phyloP scores from a whole-genome alignment of 2,888 invertebrate species.

The Leptopterna dolabrata region DNA sequence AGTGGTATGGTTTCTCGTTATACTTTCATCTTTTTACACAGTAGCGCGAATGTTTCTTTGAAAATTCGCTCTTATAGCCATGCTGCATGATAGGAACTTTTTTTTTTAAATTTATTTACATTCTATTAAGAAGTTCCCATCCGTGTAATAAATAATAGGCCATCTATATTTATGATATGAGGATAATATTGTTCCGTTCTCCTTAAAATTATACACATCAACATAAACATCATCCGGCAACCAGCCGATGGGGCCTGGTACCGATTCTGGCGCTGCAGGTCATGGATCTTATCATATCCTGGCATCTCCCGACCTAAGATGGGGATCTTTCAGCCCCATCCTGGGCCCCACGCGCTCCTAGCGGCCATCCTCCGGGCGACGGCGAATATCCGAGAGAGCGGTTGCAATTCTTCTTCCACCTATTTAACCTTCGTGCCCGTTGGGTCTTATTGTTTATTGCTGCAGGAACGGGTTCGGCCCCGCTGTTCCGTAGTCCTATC shows the following conservation, averaged over 20 bases:
- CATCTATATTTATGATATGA: no score
- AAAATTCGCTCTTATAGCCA: no score
- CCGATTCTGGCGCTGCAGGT: neutral
- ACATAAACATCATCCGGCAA: neutral
- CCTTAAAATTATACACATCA: neutral
- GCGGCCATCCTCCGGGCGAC: neutral
- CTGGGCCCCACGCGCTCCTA: neutral
- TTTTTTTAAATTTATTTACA: no score
- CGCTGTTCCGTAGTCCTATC: neutral
- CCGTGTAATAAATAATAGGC: no score
- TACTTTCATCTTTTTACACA: no score
- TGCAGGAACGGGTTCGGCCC: neutral
- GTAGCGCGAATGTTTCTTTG: no score
- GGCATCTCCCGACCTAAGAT: neutral
- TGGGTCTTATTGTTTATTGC: neutral
- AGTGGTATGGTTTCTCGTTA: no score
- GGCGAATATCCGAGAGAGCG: neutral
- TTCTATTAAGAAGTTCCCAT: no score
- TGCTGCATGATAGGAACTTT: no score
- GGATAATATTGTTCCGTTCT: no score
- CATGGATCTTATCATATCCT: neutral
- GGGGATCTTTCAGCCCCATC: neutral
- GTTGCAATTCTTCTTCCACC: neutral
- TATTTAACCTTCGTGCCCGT: neutral
- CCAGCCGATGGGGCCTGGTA: neutral